Evolutionary conservation across 2,888 invertebrate genomes (phyloP), one percentile per base, ranked within the genome.

Genomic region (Xestia ashworthii): DNA sequence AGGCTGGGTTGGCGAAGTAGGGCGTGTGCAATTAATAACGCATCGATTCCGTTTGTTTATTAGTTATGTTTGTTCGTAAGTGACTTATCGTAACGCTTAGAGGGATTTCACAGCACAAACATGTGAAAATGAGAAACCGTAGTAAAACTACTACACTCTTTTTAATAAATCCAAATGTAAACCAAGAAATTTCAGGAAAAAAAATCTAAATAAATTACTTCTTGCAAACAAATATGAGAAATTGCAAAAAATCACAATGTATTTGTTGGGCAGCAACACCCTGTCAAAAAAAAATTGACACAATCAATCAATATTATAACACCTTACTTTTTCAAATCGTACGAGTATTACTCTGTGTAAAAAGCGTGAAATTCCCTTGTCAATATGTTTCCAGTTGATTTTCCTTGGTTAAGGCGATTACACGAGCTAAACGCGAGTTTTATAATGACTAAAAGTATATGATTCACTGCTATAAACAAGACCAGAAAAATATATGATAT

Each of bases 331-430:
- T 32, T 16, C 32, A 32, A 46, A 71, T n/a, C 0, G 60, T 32
- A n/a, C n/a, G n/a, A n/a, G n/a, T n/a, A 25, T 44, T 71, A 55
- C 8, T n/a, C 14, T 5, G 12, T 48, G 44, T 48, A n/a, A 69
- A 70, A 80, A 68, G n/a, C 53, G 48, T 65, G 19, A 69, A 71
- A 65, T 84, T 55, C n/a, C 58, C 53, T 64, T 71, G 53, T 73
- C 66, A 66, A 82, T 65, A 78, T n/a, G 41, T 79, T 76, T 73
- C 25, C 38, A 74, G 72, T 75, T 58, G 53, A 38, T 64, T 82
- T 71, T 74, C 64, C 60, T 55, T 74, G 77, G 72, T 74, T n/a
- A n/a, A n/a, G n/a, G n/a, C n/a, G n/a, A n/a, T n/a, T n/a, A n/a
- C n/a, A n/a, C n/a, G n/a, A n/a, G n/a, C n/a, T n/a, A n/a, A n/a